Base-by-base conservation (phyloP, 2,113 vertebrate species). In the Phylloscopus trochilus region DNA sequence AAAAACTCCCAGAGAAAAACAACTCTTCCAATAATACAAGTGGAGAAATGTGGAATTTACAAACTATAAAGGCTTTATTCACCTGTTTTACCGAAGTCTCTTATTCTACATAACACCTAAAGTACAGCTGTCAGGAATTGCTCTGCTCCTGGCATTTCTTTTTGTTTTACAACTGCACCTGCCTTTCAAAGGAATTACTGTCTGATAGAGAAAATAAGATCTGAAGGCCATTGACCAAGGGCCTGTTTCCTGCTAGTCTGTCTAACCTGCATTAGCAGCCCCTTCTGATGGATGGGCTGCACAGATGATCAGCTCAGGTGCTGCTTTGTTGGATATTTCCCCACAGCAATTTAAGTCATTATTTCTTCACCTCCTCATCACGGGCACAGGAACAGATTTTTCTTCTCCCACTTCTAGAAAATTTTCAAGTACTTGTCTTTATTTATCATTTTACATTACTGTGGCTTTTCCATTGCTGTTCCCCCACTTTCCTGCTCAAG, bases 281-380 rank as follows among this genome's bases (percentile, higher is more conserved):
- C 53, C 21, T 92, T 39, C 55, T 90, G 92, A 83, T 67, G 83
- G 92, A 94, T 55, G 64, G 56, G 35, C 68, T 59, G 56, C 80
- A 66, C 37, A 86, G 56, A 60, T n/a, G 43, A 95, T 55, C 92
- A 74, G 39, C 86, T 97, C 83, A 83, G 92, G 83, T 92, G 90
- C 58, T n/a, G 62, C 67, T 62, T 46, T 62, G 47, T 70, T 83
- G 64, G 56, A 66, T 67, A 47, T 89, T 33, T 87, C 86, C 95
- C 92, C 73, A 94, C 56, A 93, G 92, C 87, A 75, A 84, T 78
- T 92, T 37, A 70, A 90, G 64, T 84, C 80, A 91, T 92, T 93
- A 70, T 47, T 81, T 83, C 64, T 72, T 86, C 52, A 60, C 64
- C 83, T 74, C 55, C 86, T 89, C 80, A 87, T 96, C 73, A 72